Percentiles rank a stretch among this genome's conserved stretches.
These are phyloP conservation scores for Drosophila recens DNA, from an alignment of 2,888 invertebrate genomes.

Conservation along the genomic window DNA sequence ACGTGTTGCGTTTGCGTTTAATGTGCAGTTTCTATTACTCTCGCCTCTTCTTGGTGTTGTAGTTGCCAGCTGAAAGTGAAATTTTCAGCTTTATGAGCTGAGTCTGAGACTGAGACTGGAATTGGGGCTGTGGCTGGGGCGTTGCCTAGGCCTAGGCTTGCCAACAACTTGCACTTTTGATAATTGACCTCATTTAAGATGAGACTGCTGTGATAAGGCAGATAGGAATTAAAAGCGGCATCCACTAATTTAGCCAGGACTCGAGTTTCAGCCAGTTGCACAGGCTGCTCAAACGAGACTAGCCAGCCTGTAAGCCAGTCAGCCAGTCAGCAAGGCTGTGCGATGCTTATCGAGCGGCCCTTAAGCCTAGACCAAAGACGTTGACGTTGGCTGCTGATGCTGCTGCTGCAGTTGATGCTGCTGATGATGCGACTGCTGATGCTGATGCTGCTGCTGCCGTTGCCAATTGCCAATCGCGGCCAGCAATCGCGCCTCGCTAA, in stretches of 20 bases:
- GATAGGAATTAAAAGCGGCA: conserved; percentile 81
- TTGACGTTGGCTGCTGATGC: conserved; percentile 49
- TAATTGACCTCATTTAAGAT: conserved; percentile 82
- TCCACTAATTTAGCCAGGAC: conserved; percentile 76
- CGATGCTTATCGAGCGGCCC: conserved; percentile 76
- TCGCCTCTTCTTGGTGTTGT: conserved; percentile 53
- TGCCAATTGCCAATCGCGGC: conserved; percentile 77
- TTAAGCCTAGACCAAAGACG: conserved; percentile 78
- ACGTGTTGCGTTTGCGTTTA: conserved; percentile 73
- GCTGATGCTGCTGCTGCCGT: conserved; percentile 50
- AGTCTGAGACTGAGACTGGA: conserved; percentile 7
- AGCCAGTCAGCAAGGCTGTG: conserved; percentile 53
- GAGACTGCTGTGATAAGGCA: conserved; percentile 63
- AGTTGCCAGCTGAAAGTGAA: conserved; percentile 73
- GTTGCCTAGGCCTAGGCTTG: conserved; percentile 23
- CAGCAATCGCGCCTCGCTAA: conserved; percentile 78
- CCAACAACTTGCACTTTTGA: conserved; percentile 80
- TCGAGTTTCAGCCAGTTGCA: conserved; percentile 23
- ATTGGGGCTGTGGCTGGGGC: background rate
- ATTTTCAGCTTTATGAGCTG: conserved; percentile 71
- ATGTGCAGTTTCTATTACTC: conserved; percentile 82
- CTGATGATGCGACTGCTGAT: conserved; percentile 36
- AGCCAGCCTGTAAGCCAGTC: conserved; percentile 16
- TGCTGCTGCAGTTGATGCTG: conserved; percentile 30
- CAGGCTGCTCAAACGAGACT: conserved; percentile 6